Evolutionary conservation across 92 coral and sea anemone species (phyloP).

Genomic region (Epizoanthus rinbou): DNA sequence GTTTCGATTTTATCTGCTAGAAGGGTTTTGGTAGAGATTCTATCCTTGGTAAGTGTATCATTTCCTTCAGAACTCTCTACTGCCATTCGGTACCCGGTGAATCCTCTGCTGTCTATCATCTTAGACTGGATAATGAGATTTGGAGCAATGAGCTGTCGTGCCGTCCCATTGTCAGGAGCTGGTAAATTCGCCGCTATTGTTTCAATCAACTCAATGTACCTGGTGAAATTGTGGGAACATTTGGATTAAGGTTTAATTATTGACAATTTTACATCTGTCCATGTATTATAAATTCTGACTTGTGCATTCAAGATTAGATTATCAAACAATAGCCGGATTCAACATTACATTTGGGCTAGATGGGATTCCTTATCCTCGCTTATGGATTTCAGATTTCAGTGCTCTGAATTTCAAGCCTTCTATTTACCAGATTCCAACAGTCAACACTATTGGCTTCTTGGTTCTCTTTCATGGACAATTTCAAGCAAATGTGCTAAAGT

Average conservation of each 20-base stretch:
- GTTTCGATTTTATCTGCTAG: conserved; percentile 50
- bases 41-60: conserved; percentile 36
- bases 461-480: too few species aligned
- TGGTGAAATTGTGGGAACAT: neutral
- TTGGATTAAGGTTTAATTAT: neutral
- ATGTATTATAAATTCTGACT: neutral
- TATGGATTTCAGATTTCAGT: too few species aligned
- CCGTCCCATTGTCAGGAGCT: conserved; percentile 34
- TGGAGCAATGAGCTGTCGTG: conserved; percentile 50
- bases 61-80: conserved; percentile 41
- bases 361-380: too few species aligned
- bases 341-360: too few species aligned
- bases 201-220: conserved; percentile 67
- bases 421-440: too few species aligned
- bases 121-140: conserved; percentile 66
- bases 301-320: too few species aligned
- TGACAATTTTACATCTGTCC: neutral
- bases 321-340: too few species aligned
- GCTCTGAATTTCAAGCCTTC: too few species aligned
- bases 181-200: conserved; percentile 67
- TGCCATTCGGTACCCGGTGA: conserved; percentile 60
- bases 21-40: conserved; percentile 33
- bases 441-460: too few species aligned
- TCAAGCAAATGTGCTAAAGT: too few species aligned
- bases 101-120: conserved; percentile 43